Conservation (phyloP, 2,113 vertebrate species). For the Potamarius usumacintae region DNA sequence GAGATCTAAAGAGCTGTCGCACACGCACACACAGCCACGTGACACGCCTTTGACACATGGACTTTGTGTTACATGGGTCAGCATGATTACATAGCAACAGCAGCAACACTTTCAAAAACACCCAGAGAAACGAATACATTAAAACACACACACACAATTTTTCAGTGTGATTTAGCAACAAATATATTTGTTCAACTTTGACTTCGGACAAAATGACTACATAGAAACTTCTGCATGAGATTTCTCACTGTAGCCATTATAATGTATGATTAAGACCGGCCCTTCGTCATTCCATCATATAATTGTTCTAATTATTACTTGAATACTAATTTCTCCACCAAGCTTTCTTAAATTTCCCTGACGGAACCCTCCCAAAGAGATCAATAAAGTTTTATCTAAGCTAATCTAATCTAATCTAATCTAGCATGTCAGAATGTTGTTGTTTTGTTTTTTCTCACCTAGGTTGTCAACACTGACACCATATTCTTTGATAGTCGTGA, state of each 20-base stretch:
- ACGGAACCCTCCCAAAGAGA: too few species aligned
- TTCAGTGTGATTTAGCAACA: background rate
- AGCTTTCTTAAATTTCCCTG: too few species aligned
- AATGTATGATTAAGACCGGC: background rate
- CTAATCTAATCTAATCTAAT: too few species aligned
- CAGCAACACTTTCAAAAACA: background rate
- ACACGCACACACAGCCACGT: slow-evolving; percentile 7
- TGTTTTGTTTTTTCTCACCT: too few species aligned
- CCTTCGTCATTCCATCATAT: background rate
- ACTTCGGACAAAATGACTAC: background rate
- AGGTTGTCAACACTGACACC: too few species aligned
- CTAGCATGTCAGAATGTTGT: too few species aligned
- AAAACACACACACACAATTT: too few species aligned
- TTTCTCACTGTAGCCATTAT: background rate
- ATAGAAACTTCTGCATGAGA: background rate
- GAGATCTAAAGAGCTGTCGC: background rate
- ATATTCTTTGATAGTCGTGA: too few species aligned
- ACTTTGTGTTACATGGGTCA: slow-evolving; percentile 34
- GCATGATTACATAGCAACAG: background rate
- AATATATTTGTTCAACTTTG: background rate
- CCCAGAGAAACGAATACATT: background rate
- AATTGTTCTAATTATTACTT: background rate
- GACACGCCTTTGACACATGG: slow-evolving; percentile 28
- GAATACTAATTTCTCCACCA: background rate
- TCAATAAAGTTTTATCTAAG: too few species aligned